Base-by-base conservation (phyloP, 2,113 vertebrate species). In the Polyodon spathula region DNA sequence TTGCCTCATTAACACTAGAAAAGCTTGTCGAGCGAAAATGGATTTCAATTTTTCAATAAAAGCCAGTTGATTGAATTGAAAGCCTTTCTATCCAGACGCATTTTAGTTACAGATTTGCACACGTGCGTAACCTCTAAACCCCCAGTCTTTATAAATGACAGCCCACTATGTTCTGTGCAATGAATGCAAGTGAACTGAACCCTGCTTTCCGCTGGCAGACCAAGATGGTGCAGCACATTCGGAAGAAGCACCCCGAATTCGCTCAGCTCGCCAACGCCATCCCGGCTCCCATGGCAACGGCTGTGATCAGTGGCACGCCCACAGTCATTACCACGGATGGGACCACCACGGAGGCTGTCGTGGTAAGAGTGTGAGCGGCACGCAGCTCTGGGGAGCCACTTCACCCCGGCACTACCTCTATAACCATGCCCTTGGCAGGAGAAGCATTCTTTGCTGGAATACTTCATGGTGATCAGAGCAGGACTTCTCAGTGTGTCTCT, bases 221-320 rank as follows among this genome's bases (percentile, higher is more conserved):
- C 0, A 99, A 99, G 75, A 99, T 99, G 96, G 96, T 99, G 5
- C 96, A 99, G 38, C 96, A 99, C 76, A 98, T 99, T 71, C 86
- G 96, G 61, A 99, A 99, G 77, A 99, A 99, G 69, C 96, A 99
- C 69, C 92, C 93, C 0, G 94, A 97, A 71, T 90, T 87, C 14
- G 90, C 93, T 9, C 92, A 94, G 75, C 78, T 93, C 1, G 83
- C 87, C 0, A 92, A 84, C 68, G 70, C 82, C 0, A 85, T 95
- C 37, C 96, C 91, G 0, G 54, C 92, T 0, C 93, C 93, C 0
- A 65, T 95, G 81, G 80, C 92, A 0, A 74, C 93, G 0, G 81
- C 95, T 0, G 91, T 97, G 14, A 95, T 98, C 79, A 95, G 90
- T 2, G 83, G 89, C 2, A 9, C 92, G 0, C 92, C 94, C 0